Conservation (phyloP, 2,797 vertebrate genomes). For the Sebastes oblongus region DNA sequence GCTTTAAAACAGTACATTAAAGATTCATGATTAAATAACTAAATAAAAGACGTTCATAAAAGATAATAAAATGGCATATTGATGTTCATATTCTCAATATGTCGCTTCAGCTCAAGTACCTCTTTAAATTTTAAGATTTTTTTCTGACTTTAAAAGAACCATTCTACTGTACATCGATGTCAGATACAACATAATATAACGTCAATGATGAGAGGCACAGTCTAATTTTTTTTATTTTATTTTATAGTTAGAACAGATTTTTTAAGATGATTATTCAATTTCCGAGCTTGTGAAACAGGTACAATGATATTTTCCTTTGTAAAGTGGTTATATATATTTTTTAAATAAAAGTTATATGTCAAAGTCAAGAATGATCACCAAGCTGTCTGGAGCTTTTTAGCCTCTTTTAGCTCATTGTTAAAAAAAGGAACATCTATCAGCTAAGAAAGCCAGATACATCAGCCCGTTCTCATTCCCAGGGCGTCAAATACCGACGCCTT, state of each 20-base stretch:
- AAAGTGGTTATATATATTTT: not conserved
- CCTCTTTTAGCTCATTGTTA: not conserved
- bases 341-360: not conserved
- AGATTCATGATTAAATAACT: not conserved
- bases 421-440: too few species aligned
- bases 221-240: not conserved
- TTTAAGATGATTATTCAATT: not conserved
- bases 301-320: not conserved
- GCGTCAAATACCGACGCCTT: too few species aligned
- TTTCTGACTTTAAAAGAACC: not conserved
- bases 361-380: too few species aligned
- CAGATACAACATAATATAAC: not conserved
- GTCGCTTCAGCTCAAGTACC: conserved; percentile 9
- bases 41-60: conserved; percentile 22
- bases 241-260: not conserved
- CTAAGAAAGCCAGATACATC: too few species aligned
- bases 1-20: not conserved
- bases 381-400: too few species aligned
- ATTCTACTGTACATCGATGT: not conserved
- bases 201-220: not conserved
- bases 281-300: not conserved
- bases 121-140: conserved; percentile 15
- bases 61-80: conserved; percentile 16
- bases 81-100: not conserved
- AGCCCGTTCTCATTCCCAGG: too few species aligned